phyloP scores from a whole-genome alignment of 1,140 invertebrate species.

The Colletes gigas region DNA sequence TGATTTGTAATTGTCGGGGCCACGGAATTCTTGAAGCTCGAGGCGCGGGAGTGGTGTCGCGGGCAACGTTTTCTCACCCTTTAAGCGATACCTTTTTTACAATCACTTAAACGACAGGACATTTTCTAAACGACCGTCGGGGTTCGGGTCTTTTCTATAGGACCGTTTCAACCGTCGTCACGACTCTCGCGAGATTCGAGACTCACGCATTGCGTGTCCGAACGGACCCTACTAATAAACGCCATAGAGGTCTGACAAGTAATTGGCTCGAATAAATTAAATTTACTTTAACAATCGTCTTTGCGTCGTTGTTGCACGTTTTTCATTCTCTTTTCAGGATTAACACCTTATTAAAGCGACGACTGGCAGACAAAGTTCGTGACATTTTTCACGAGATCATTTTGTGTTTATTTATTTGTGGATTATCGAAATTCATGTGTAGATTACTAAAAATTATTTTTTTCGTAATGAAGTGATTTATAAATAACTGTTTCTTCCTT shows the following conservation, averaged over 20 bases:
- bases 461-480: no score
- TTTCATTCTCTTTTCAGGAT: not conserved
- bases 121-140: constrained; percentile 24
- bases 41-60: constrained; percentile 41
- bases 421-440: no score
- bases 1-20: constrained; percentile 66
- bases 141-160: no score
- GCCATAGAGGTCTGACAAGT: constrained; percentile 71
- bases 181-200: constrained; percentile 37
- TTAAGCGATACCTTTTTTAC: constrained; percentile 35
- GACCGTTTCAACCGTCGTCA: constrained; percentile 31
- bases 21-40: constrained; percentile 53
- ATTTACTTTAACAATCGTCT: constrained; percentile 62
- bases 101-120: constrained; percentile 4
- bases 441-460: no score
- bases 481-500: no score
- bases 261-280: constrained; percentile 73
- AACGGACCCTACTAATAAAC: constrained; percentile 71
- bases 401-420: no score
- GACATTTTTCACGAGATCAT: no score
- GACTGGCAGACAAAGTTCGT: no score
- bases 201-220: constrained; percentile 51
- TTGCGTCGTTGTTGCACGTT: not conserved
- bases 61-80: not conserved
- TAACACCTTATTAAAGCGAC: not conserved